phyloP scores from a whole-genome alignment of 64 coral and sea anemone genomes.

The Actinia tenebrosa region DNA sequence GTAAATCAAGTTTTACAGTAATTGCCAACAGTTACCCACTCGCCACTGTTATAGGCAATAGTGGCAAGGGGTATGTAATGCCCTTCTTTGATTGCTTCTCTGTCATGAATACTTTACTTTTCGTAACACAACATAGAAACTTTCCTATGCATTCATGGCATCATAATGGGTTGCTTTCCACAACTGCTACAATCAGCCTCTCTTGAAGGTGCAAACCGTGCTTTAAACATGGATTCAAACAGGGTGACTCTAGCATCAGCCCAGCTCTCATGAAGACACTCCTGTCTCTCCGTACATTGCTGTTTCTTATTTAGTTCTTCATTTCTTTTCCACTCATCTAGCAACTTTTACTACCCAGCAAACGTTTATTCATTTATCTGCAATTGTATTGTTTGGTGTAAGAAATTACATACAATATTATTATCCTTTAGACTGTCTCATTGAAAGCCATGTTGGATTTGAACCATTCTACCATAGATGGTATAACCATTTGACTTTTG shows the following conservation, averaged over 20 bases:
- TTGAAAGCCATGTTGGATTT: no score
- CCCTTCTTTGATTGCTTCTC: conserved; percentile 16
- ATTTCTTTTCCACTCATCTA: neutral
- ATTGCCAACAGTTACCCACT: conserved; percentile 20
- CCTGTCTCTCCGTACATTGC: conserved; percentile 9
- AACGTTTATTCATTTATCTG: no score
- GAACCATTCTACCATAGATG: no score
- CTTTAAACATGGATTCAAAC: neutral
- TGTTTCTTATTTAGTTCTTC: neutral
- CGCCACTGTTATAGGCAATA: neutral
- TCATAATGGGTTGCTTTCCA: neutral
- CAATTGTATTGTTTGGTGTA: no score
- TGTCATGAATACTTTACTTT: neutral
- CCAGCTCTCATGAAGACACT: conserved; percentile 36
- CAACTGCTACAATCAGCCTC: neutral
- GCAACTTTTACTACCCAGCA: no score
- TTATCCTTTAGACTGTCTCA: no score
- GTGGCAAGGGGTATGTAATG: conserved; percentile 22
- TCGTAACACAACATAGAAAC: neutral
- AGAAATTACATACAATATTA: no score
- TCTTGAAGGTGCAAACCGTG: neutral
- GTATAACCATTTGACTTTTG: no score
- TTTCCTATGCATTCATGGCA: neutral
- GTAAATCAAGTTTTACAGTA: neutral
- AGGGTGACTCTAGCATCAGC: conserved; percentile 12